These are phyloP conservation scores for Gnathonemus longibarbis DNA, from an alignment of 2,113 vertebrate genomes.

Conservation along the genomic window DNA sequence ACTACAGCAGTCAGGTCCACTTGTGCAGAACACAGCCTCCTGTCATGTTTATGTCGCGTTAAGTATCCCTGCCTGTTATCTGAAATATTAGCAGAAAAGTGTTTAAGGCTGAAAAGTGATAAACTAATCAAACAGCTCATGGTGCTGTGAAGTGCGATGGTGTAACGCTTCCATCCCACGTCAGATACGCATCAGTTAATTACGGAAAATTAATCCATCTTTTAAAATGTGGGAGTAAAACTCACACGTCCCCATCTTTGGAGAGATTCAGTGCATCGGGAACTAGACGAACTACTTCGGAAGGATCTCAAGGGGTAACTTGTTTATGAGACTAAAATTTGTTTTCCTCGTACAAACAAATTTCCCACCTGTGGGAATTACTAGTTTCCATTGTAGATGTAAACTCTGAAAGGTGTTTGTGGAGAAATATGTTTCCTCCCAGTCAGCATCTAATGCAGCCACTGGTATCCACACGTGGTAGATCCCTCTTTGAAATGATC, in stretches of 20 bases:
- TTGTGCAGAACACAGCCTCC: not conserved
- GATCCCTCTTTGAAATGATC: not conserved
- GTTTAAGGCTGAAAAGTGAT: not conserved
- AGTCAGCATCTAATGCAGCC: not conserved
- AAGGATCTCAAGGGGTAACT: not conserved
- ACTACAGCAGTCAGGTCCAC: not conserved
- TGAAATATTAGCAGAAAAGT: not conserved
- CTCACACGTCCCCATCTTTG: not conserved
- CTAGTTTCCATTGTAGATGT: not conserved
- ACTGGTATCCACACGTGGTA: too few relatives aligned
- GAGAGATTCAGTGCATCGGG: not conserved
- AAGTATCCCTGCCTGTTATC: not conserved
- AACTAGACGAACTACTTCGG: not conserved
- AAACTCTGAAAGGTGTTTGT: not conserved
- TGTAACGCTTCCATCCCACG: not conserved
- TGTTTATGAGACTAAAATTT: not conserved
- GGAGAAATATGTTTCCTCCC: not conserved
- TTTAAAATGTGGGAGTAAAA: not conserved
- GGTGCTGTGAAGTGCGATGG: not conserved
- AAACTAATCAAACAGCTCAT: not conserved
- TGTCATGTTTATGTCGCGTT: not conserved
- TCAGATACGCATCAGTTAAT: not conserved
- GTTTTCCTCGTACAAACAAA: not conserved
- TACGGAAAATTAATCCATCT: not conserved
- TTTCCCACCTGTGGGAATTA: not conserved